Percentiles rank a stretch among this genome's conserved stretches.
These are phyloP conservation scores for Mesocricetus auratus DNA, from an alignment of 2,113 vertebrate species.

Conservation along the genomic window DNA sequence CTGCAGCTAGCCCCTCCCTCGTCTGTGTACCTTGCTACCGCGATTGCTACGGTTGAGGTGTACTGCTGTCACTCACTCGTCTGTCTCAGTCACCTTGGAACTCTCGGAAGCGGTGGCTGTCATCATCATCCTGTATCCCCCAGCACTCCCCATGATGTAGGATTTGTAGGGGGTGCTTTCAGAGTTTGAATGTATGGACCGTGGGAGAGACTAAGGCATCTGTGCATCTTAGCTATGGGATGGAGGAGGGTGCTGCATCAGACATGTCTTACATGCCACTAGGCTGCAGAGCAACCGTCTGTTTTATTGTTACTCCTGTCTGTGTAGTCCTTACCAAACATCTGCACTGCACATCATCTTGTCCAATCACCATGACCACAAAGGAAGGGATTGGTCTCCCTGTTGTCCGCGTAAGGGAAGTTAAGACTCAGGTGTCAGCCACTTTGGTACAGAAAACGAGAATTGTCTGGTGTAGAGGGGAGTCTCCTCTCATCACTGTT, in stretches of 20 bases:
- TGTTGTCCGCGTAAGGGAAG: neutral
- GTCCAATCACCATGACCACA: neutral
- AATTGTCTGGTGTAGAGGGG: rapidly evolving
- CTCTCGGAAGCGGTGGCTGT: neutral
- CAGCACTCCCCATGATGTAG: neutral
- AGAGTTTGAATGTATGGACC: neutral
- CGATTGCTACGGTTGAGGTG: too few relatives aligned
- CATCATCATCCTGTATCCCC: neutral
- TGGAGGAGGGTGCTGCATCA: neutral
- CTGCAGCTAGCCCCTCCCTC: neutral
- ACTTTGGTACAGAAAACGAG: neutral
- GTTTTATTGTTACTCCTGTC: neutral
- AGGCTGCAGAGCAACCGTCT: neutral
- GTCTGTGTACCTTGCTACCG: neutral
- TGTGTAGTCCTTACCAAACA: neutral
- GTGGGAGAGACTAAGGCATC: neutral
- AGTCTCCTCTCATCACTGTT: neutral
- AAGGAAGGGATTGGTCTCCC: neutral
- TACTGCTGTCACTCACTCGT: neutral
- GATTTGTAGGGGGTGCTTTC: neutral
- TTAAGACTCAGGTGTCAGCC: neutral
- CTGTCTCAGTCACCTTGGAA: neutral
- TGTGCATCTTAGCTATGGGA: neutral
- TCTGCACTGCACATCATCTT: neutral
- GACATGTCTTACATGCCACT: neutral